Evolutionary conservation across 30 jellyfish, hydroid and myxozoan species (phyloP), one percentile per base, ranked within the genome.

Genomic region (Aurelia coerulea): DNA sequence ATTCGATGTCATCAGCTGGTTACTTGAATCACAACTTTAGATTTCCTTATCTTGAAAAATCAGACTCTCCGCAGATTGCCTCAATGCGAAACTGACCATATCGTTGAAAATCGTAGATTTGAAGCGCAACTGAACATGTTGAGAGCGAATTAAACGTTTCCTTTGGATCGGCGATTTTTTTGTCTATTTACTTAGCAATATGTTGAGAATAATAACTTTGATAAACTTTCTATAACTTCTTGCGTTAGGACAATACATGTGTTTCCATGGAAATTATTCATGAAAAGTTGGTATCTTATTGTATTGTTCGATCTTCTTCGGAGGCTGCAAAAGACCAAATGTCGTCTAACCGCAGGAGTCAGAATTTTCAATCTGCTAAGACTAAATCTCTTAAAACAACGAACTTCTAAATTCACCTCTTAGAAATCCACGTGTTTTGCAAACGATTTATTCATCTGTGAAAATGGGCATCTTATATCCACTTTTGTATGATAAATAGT

Each of bases 241-340:
- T 66, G 56, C 76, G 50, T 63, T 50, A 62, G 14, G 76, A 74
- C 93, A 73, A 84, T 73, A 72, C 67, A 53, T 70, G n/a, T 19
- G 93, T 84, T 84, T 62, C 93, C 93, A 84, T 84, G 93, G 93
- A 46, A 23, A 84, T 84, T 74, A 64, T 75, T 84, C 79, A 84
- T 84, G 80, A 84, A 73, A 84, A 65, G 93, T 71, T 73, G 93
- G 93, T 84, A 84, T 84, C 93, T 84, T 31, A 41, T 74, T 74
- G 82, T 68, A 4, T 84, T 83, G 80, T 84, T 58, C 65, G 65
- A n/a, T 58, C 58, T 74, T 76, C 83, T 74, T 60, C 73, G 64
- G 60, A 58, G 34, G 72, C 93, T 84, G 77, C 49, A 73, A 84
- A 73, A 39, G 93, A 32, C 93, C 92, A 83, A 83, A 72, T 83